Evolutionary conservation across 2,113 vertebrate species (phyloP).

Genomic region (Amazona guildingii): DNA sequence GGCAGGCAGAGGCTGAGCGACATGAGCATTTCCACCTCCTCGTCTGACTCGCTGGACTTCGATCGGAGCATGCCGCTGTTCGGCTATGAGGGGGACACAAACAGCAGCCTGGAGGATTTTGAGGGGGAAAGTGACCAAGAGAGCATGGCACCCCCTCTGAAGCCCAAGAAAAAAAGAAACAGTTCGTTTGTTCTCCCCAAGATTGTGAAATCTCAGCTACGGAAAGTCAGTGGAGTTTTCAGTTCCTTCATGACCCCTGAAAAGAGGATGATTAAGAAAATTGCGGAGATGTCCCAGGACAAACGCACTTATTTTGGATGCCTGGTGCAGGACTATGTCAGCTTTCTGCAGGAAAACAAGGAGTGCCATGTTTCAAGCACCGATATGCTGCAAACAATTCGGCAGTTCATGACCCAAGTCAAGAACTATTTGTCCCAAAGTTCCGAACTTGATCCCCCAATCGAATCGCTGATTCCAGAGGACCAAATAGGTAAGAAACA

Average conservation of each 20-base stretch:
- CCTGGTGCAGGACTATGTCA: constrained; percentile 93
- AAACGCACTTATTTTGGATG: constrained; percentile 94
- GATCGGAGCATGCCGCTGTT: constrained; percentile 82
- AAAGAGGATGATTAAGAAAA: constrained; percentile 85
- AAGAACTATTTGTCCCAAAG: constrained; percentile 95
- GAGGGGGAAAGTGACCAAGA: constrained; percentile 90
- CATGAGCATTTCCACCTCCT: constrained; percentile 94
- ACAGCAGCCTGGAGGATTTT: constrained; percentile 88
- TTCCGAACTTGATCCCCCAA: constrained; percentile 92
- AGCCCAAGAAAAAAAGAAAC: constrained; percentile 78
- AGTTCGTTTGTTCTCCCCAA: constrained; percentile 85
- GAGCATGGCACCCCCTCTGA: constrained; percentile 83
- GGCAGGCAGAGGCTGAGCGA: constrained; percentile 86
- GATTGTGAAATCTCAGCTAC: constrained; percentile 88
- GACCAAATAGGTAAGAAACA: constrained; percentile 90
- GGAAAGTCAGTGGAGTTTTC: constrained; percentile 90
- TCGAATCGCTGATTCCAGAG: constrained; percentile 93
- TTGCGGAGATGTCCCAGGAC: constrained; percentile 86
- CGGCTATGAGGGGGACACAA: constrained; percentile 79
- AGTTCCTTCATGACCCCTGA: constrained; percentile 92
- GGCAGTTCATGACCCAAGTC: constrained; percentile 97
- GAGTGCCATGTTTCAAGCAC: constrained; percentile 89
- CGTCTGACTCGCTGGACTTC: constrained; percentile 89
- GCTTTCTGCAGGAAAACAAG: constrained; percentile 93
- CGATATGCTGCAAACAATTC: constrained; percentile 91